phyloP scores from a whole-genome alignment of 2,888 invertebrate genomes.

The Teleogryllus oceanicus region DNA sequence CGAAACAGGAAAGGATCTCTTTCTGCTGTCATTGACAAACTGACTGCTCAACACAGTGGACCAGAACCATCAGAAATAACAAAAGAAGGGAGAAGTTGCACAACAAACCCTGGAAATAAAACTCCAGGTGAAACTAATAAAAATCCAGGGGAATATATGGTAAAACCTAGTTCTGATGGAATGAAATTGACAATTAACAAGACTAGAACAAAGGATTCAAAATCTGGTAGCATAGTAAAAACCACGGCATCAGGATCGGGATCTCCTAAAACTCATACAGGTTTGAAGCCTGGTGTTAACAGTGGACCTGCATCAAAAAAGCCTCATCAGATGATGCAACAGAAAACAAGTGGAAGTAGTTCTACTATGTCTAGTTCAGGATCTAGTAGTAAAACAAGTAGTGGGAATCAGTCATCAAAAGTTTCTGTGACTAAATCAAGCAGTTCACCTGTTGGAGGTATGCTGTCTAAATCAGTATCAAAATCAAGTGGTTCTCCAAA shows the following conservation, averaged over 20 bases:
- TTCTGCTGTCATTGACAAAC: slow-evolving; percentile 83
- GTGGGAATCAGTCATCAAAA: slow-evolving; percentile 33
- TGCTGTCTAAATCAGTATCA: slow-evolving; percentile 33
- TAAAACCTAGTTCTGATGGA: slow-evolving; percentile 82
- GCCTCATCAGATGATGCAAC: slow-evolving; percentile 58
- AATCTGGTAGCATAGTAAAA: slow-evolving; percentile 45
- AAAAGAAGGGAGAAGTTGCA: slow-evolving; percentile 33
- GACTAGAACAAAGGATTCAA: slow-evolving; percentile 71
- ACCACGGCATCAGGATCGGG: slow-evolving; percentile 48
- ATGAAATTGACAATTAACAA: slow-evolving; percentile 91
- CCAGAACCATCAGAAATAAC: slow-evolving; percentile 50
- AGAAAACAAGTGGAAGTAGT: slow-evolving; percentile 30
- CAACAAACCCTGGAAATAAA: slow-evolving; percentile 42
- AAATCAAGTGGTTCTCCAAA: slow-evolving; percentile 59
- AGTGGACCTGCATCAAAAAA: slow-evolving; percentile 84
- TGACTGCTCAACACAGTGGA: slow-evolving; percentile 68
- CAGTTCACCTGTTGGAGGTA: slow-evolving; percentile 40
- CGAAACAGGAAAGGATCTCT: slow-evolving; percentile 70
- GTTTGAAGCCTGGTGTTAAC: slow-evolving; percentile 78
- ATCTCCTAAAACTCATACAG: slow-evolving; percentile 77
- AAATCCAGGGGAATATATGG: slow-evolving; percentile 78
- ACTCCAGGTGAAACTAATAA: slow-evolving; percentile 51
- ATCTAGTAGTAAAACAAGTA: slow-evolving; percentile 30
- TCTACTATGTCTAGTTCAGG: slow-evolving; percentile 29
- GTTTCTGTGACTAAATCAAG: slow-evolving; percentile 44